These are phyloP conservation scores for Lasioglossum calceatum DNA, from an alignment of 2,888 invertebrate genomes.

Conservation along the genomic window DNA sequence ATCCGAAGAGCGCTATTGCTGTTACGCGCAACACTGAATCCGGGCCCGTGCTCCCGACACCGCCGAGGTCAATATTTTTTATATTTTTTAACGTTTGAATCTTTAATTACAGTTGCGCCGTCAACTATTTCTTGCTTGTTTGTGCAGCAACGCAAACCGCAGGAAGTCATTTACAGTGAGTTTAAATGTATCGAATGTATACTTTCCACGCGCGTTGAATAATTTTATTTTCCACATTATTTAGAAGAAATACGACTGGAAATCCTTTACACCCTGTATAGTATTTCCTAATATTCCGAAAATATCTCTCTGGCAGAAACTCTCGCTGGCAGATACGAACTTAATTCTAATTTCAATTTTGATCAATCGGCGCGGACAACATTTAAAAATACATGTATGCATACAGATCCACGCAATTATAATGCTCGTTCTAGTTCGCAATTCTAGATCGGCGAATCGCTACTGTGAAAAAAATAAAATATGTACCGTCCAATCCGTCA, in stretches of 20 bases:
- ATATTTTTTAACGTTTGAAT: not conserved
- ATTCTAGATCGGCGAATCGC: not conserved
- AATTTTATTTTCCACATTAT: not conserved
- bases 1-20: not conserved
- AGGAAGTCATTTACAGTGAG: not conserved
- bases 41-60: not conserved
- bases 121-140: not conserved
- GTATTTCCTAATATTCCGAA: no score
- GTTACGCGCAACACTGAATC: not conserved
- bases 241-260: not conserved
- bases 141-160: not conserved
- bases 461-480: not conserved
- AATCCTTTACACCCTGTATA: not conserved
- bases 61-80: not conserved
- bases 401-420: not conserved
- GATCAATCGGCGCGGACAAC: not conserved
- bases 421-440: not conserved
- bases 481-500: not conserved
- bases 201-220: not conserved
- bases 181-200: not conserved
- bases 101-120: conserved; percentile 4
- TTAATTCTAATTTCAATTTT: not conserved
- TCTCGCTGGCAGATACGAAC: not conserved
- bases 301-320: not conserved
- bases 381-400: not conserved